Evolutionary conservation across 2,113 vertebrate species (phyloP).

Genomic region (Atlantisia rogersi): DNA sequence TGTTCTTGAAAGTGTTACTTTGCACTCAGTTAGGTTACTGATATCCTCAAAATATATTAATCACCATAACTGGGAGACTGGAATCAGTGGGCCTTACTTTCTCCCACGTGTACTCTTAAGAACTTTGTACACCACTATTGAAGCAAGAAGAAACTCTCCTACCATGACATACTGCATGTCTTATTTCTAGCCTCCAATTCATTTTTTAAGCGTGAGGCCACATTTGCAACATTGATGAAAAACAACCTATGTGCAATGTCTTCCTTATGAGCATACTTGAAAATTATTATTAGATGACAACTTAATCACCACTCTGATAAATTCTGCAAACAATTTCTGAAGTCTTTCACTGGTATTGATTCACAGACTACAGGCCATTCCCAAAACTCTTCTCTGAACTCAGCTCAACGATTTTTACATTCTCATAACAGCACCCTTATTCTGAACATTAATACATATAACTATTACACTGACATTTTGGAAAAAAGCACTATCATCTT

Average conservation of each 20-base stretch:
- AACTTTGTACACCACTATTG: not conserved
- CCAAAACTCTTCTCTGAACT: not conserved
- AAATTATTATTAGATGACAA: not conserved
- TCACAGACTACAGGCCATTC: not conserved
- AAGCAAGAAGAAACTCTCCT: not conserved
- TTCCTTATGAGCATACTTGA: not conserved
- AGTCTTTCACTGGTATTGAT: not conserved
- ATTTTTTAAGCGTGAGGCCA: not conserved
- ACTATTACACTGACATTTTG: not conserved
- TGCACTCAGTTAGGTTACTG: not conserved
- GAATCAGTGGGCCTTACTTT: not conserved
- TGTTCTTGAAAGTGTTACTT: not conserved
- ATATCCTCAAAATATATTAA: not conserved
- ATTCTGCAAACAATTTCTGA: not conserved
- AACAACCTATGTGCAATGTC: not conserved
- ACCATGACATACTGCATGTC: accelerated
- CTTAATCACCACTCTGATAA: not conserved
- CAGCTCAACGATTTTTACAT: not conserved
- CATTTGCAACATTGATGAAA: not conserved
- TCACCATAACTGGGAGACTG: not conserved
- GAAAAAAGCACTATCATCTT: not conserved
- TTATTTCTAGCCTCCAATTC: not conserved
- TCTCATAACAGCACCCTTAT: not conserved
- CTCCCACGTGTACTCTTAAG: not conserved
- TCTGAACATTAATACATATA: not conserved